Evolutionary conservation across 2,888 invertebrate species (phyloP).

Genomic region (Tinea semifulvella): DNA sequence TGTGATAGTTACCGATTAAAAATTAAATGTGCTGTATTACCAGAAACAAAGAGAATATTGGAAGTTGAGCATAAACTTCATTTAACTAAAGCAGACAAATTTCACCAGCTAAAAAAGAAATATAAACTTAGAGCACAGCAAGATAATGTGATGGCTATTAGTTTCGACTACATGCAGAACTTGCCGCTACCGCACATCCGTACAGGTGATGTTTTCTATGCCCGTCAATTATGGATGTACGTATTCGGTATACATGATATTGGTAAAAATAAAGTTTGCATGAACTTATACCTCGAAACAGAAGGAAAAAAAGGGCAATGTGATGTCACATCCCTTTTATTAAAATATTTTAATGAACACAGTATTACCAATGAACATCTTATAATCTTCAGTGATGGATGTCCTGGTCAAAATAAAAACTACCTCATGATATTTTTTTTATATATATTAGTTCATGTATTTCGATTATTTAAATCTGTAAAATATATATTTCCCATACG

Average conservation of each 20-base stretch:
- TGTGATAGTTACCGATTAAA: slow-evolving; percentile 15
- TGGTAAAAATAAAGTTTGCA: slow-evolving; percentile 14
- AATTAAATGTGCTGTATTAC: slow-evolving; percentile 13
- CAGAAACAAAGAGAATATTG: slow-evolving; percentile 3
- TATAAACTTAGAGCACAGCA: slow-evolving; percentile 12
- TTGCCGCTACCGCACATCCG: slow-evolving; percentile 17
- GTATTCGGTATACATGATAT: slow-evolving; percentile 17
- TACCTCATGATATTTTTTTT: slow-evolving; percentile 17
- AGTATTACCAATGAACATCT: slow-evolving; percentile 15
- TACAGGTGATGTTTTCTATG: slow-evolving; percentile 17
- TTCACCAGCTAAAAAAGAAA: slow-evolving; percentile 13
- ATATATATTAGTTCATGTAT: slow-evolving; percentile 16
- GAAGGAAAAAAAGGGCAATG: slow-evolving; percentile 17
- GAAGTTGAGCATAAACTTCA: slow-evolving; percentile 14
- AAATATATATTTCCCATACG: slow-evolving; percentile 16
- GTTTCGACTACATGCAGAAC: slow-evolving; percentile 19
- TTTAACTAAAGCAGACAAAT: slow-evolving; percentile 15
- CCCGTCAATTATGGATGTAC: slow-evolving; percentile 16
- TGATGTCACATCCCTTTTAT: slow-evolving; percentile 17
- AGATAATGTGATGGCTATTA: slow-evolving; percentile 14
- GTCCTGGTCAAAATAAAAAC: slow-evolving; percentile 18
- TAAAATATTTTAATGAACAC: slow-evolving; percentile 15
- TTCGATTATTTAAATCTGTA: slow-evolving; percentile 16
- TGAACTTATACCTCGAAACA: slow-evolving; percentile 17
- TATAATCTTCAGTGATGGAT: slow-evolving; percentile 18